Conservation (phyloP, 2,797 vertebrate genomes). For the Clarias fuscus region DNA sequence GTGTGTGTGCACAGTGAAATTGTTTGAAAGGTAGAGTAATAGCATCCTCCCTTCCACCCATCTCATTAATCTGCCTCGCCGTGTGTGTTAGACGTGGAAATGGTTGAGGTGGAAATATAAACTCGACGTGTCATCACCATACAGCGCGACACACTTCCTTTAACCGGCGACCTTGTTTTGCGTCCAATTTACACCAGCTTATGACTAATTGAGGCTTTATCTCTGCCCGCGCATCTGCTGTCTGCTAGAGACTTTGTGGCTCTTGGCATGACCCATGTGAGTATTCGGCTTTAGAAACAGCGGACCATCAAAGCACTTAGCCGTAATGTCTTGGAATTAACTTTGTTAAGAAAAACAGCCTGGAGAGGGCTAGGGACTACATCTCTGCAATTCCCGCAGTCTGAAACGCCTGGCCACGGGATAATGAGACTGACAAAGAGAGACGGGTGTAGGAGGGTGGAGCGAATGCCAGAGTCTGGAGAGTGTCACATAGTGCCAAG, state of each 20-base stretch:
- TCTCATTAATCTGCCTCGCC: constrained; percentile 48
- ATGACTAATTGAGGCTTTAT: constrained; percentile 55
- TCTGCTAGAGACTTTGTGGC: constrained; percentile 35
- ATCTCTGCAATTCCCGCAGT: constrained; percentile 28
- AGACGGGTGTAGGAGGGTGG: constrained; percentile 32
- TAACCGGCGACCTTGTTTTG: constrained; percentile 44
- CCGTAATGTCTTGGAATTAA: constrained; percentile 51
- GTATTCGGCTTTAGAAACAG: constrained; percentile 32
- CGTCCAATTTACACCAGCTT: constrained; percentile 50
- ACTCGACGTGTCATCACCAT: not conserved
- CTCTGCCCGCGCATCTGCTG: constrained; percentile 32
- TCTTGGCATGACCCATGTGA: constrained; percentile 25
- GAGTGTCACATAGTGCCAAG: constrained; percentile 12
- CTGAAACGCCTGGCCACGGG: constrained; percentile 9
- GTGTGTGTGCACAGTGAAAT: constrained; percentile 45
- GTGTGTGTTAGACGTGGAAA: constrained; percentile 42
- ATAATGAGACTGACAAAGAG: constrained; percentile 43
- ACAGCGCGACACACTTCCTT: constrained; percentile 13
- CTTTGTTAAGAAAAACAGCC: constrained; percentile 33
- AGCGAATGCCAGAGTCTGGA: not conserved
- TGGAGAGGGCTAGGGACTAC: constrained; percentile 17
- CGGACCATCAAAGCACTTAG: constrained; percentile 41
- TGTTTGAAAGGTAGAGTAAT: constrained; percentile 57
- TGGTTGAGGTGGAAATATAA: constrained; percentile 29
- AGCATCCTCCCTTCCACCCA: constrained; percentile 46